These are phyloP conservation scores for Salmo trutta DNA, from an alignment of 2,797 vertebrate species.

Conservation along the genomic window DNA sequence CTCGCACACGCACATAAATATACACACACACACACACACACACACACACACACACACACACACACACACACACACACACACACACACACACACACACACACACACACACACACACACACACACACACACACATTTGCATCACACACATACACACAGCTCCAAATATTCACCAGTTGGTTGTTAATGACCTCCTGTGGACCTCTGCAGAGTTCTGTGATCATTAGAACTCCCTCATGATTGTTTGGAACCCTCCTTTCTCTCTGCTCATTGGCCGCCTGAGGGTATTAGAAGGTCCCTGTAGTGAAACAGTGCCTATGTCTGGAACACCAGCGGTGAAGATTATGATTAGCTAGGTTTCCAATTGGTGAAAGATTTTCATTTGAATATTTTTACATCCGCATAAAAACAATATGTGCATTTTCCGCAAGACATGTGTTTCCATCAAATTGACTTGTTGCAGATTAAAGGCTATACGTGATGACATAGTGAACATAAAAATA, in stretches of 20 bases:
- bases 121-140: no score
- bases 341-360: conserved; percentile 25
- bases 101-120: background rate
- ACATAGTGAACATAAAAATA: no score
- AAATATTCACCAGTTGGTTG: conserved; percentile 23
- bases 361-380: no score
- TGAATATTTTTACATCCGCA: no score
- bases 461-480: no score
- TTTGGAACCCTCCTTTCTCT: conserved; percentile 51
- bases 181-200: conserved; percentile 51
- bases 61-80: background rate
- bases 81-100: background rate
- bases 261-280: conserved; percentile 49
- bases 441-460: no score
- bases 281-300: conserved; percentile 45
- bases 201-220: conserved; percentile 59
- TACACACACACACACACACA: no score
- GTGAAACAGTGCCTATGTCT: conserved; percentile 45
- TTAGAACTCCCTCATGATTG: conserved; percentile 59
- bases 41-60: no score
- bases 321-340: conserved; percentile 39
- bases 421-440: no score
- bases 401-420: no score
- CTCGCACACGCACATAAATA: no score
- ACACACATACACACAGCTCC: background rate